Evolutionary conservation across 2,797 vertebrate species (phyloP).

Genomic region (Phalloptychus januarius): DNA sequence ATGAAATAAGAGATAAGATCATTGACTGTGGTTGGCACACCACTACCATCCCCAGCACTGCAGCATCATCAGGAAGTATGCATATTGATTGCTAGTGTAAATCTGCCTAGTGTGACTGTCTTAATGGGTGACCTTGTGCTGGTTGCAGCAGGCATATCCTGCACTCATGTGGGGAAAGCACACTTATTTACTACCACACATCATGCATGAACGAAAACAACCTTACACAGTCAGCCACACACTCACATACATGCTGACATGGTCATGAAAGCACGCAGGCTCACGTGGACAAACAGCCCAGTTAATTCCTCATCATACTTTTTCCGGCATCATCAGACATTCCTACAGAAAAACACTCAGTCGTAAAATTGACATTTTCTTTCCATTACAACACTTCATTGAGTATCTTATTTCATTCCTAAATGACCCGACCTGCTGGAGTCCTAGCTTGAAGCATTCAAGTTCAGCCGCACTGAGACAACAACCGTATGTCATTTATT

Average conservation of each 20-base stretch:
- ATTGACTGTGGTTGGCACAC: slow-evolving; percentile 26
- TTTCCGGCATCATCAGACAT: slow-evolving; percentile 58
- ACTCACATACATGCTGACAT: slow-evolving; percentile 12
- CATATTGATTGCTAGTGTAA: slow-evolving; percentile 70
- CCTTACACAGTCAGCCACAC: slow-evolving; percentile 23
- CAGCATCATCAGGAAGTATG: slow-evolving; percentile 69
- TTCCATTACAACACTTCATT: slow-evolving; percentile 74
- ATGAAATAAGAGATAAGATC: slow-evolving; percentile 36
- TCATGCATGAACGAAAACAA: slow-evolving; percentile 44
- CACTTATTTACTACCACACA: slow-evolving; percentile 34
- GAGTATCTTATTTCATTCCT: slow-evolving; percentile 68
- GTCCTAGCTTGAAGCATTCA: slow-evolving; percentile 53
- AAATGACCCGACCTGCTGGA: slow-evolving; percentile 58
- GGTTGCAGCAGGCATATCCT: slow-evolving; percentile 43
- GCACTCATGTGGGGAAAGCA: slow-evolving; percentile 31
- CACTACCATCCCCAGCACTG: slow-evolving; percentile 46
- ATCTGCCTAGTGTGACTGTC: slow-evolving; percentile 65
- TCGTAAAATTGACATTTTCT: slow-evolving; percentile 71
- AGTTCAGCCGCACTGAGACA: slow-evolving; percentile 55
- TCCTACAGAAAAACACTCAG: slow-evolving; percentile 51
- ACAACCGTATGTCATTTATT: slow-evolving; percentile 62
- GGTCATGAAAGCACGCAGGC: slow-evolving; percentile 10
- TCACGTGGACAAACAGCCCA: slow-evolving; percentile 9
- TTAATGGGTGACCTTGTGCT: slow-evolving; percentile 75
- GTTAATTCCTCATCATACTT: slow-evolving; percentile 32